Base-by-base conservation (phyloP, 2,113 vertebrate species). In the Apaloderma vittatum region DNA sequence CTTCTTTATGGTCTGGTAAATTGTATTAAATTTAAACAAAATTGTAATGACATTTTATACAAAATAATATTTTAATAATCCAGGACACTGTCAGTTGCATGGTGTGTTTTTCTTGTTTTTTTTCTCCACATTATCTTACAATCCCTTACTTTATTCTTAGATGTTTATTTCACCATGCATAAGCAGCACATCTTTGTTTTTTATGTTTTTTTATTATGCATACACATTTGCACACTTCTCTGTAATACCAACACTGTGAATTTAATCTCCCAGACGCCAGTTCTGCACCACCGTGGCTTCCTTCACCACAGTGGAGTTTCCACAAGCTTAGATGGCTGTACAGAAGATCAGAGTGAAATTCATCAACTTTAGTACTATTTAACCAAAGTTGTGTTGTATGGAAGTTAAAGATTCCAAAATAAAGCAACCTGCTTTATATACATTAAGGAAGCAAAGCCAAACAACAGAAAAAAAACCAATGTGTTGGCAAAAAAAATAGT, bases 1-100 rank as follows among this genome's bases (percentile, higher is more conserved):
- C 71, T 97, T 97, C 91, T 98, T 98, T 98, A 98, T 97, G 95
- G 94, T 98, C 95, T 96, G 57, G 72, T 98, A 98, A 98, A 98
- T 97, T 97, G 76, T 74, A 98, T 97, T 98, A 98, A 96, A 97
- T 97, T 97, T 96, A 97, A 97, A 96, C 90, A 97, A 98, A 97
- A 97, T 73, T 94, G 73, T 95, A 98, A 98, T 97, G 97, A 88
- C 84, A 97, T 97, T 96, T 96, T 72, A 75, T 88, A 86, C 37
- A 96, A 92, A 97, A 95, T 77, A 97, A 96, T 97, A 96, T 94
- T 97, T 97, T 97, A 98, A 98, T 97, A 96, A 97, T 65, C 79
- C 61, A 96, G 58, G 75, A 95, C 61, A 77, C 20, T 83, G 46
- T 43, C 92, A 97, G 71, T 88, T 97, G 94, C 18, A 58, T 73